Percentiles rank a stretch among this genome's conserved stretches.
These are phyloP conservation scores for Leptestheria dahalacensis DNA, from an alignment of 1,140 invertebrate genomes.

Conservation along the genomic window DNA sequence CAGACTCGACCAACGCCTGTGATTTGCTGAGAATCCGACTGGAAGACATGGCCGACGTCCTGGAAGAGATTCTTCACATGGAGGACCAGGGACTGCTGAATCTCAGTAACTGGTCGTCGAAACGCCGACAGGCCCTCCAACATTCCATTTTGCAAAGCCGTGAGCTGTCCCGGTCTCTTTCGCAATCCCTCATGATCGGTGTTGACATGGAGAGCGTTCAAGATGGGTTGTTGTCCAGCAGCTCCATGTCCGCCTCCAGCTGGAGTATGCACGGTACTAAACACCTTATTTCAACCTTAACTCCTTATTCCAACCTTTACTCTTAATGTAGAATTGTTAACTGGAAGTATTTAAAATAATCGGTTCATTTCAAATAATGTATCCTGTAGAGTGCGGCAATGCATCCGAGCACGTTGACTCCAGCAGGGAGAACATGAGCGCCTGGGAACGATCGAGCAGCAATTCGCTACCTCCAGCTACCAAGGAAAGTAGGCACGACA, in stretches of 20 bases:
- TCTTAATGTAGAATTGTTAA: too few species aligned
- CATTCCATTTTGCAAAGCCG: slow-evolving; percentile 38
- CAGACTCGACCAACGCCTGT: slow-evolving; percentile 46
- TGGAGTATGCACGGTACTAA: slow-evolving; percentile 16
- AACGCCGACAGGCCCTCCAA: slow-evolving; percentile 33
- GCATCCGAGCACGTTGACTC: background rate
- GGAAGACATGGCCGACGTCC: slow-evolving; percentile 50
- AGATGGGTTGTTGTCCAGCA: slow-evolving; percentile 9
- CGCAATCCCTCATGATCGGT: slow-evolving; percentile 24
- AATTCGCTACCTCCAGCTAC: background rate
- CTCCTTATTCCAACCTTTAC: too few species aligned
- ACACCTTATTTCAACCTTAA: too few species aligned
- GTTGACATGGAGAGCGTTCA: slow-evolving; percentile 19
- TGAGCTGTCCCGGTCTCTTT: slow-evolving; percentile 38
- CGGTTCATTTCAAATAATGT: background rate
- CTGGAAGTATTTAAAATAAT: too few species aligned
- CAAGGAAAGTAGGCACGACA: background rate
- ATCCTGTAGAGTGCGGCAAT: background rate
- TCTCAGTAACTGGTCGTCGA: slow-evolving; percentile 31
- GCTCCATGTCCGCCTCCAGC: slow-evolving; percentile 13
- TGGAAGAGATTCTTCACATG: slow-evolving; percentile 49
- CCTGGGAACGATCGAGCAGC: background rate
- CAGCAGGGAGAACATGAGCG: background rate
- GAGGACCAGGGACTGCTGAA: slow-evolving; percentile 30
- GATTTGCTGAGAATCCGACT: slow-evolving; percentile 42